Percentiles rank a stretch among this genome's conserved stretches.
phyloP scores from a whole-genome alignment of 2,113 vertebrate genomes.

The Alaudala cheleensis region DNA sequence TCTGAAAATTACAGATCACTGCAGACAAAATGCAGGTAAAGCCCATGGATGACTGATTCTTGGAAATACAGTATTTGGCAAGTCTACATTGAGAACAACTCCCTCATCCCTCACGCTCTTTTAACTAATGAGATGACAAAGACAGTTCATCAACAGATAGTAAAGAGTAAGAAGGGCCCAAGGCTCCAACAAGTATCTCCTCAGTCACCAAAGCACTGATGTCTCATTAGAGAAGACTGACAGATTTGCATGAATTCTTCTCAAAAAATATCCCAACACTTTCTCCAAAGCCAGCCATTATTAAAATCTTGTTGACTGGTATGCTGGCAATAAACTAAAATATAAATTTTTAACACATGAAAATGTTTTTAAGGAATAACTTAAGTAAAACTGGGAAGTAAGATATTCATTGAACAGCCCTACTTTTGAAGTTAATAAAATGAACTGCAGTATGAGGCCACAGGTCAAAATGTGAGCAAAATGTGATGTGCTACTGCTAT shows the following conservation, averaged over 20 bases:
- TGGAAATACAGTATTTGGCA: neutral
- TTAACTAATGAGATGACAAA: neutral
- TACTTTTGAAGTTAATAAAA: neutral
- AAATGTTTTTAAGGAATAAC: neutral
- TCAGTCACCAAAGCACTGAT: neutral
- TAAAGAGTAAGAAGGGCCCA: neutral
- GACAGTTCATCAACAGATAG: neutral
- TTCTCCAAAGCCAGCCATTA: neutral
- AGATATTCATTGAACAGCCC: neutral
- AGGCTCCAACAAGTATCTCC: neutral
- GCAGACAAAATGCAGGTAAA: neutral
- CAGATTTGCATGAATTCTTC: neutral
- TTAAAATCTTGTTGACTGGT: neutral
- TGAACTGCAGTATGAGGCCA: neutral
- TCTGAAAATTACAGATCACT: neutral
- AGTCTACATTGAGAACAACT: neutral
- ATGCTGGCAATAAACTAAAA: neutral
- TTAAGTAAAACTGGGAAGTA: neutral
- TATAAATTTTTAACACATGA: neutral
- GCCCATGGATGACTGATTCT: neutral
- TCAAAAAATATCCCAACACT: neutral
- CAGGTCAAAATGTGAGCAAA: neutral
- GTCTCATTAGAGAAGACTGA: neutral
- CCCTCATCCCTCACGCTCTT: neutral
- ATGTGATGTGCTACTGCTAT: neutral